Evolutionary conservation across 1,140 invertebrate genomes (phyloP), one percentile per base, ranked within the genome.

Genomic region (Drosophila rhopaloa): DNA sequence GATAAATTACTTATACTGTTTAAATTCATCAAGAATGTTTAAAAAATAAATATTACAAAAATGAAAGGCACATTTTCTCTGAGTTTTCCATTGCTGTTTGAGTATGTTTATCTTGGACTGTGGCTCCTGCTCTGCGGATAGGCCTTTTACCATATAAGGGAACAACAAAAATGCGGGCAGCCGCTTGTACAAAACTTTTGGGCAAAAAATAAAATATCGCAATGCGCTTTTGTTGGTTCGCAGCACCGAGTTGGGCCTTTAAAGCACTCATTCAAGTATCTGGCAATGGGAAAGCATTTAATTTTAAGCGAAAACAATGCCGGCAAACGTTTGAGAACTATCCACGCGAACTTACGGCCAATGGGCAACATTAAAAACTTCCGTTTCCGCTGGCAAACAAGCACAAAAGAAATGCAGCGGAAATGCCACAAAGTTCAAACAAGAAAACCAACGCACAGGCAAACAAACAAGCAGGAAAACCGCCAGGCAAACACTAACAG

Each of bases 401-500:
- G 44, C 63, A 78, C 74, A 86, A 88, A 88, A 88, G 79, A 86
- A 88, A 71, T 89, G 83, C 84, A 88, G 55, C 83, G 83, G 84
- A 88, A 88, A 88, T 89, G 79, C 84, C 84, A 88, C 79, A 88
- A 83, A 88, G 83, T 88, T 88, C 83, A 88, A 86, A 82, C 82
- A 83, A 86, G 66, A 72, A 71, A 40, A 55, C 50, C 67, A 48
- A 68, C 24, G 59, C 13, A 47, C 48, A 76, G 35, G 76, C 81
- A 81, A 75, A 60, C 50, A 48, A 81, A 78, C 59, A 61, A 54
- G 63, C 60, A 76, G 79, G 54, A 86, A 83, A 83, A 83, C 76
- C 79, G 76, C 72, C 76, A 70, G 50, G 53, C 83, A 88, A 89
- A 88, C 84, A 89, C 83, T 89, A 89, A 88, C 83, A 88, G 61